Evolutionary conservation across 1,140 invertebrate species (phyloP).

Genomic region (Teleogryllus occipitalis): DNA sequence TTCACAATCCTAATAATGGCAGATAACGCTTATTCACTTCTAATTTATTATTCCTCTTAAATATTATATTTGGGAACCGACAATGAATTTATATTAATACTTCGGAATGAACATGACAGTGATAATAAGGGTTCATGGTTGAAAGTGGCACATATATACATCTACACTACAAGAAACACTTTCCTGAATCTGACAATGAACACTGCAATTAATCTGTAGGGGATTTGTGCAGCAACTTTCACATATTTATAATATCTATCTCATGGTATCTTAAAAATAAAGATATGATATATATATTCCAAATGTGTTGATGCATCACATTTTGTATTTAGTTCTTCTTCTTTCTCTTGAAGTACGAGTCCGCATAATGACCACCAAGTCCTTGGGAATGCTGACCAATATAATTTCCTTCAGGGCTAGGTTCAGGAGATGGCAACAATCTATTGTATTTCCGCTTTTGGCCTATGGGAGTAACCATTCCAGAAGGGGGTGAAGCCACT

Average conservation of each 20-base stretch:
- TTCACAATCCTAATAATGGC: no score
- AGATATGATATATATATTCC: no score
- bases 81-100: no score
- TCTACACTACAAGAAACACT: no score
- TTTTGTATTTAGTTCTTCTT: slow-evolving; percentile 32
- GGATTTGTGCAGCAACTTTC: background rate
- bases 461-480: slow-evolving; percentile 34
- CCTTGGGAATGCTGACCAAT: slow-evolving; percentile 50
- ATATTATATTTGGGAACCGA: no score
- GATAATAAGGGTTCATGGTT: no score
- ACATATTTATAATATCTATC: background rate
- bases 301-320: no score
- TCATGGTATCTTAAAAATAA: no score
- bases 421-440: slow-evolving; percentile 43
- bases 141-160: no score
- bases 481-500: slow-evolving; percentile 18
- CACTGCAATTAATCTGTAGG: background rate
- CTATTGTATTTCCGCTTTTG: slow-evolving; percentile 43
- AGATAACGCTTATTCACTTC: no score
- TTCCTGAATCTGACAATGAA: background rate
- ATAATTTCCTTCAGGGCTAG: slow-evolving; percentile 43
- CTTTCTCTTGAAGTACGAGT: slow-evolving; percentile 43
- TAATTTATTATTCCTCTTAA: no score
- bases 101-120: no score
- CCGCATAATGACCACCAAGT: slow-evolving; percentile 48